Evolutionary conservation across 2,113 vertebrate species (phyloP), one percentile per base, ranked within the genome.

Genomic region (Saguinus imperator): DNA sequence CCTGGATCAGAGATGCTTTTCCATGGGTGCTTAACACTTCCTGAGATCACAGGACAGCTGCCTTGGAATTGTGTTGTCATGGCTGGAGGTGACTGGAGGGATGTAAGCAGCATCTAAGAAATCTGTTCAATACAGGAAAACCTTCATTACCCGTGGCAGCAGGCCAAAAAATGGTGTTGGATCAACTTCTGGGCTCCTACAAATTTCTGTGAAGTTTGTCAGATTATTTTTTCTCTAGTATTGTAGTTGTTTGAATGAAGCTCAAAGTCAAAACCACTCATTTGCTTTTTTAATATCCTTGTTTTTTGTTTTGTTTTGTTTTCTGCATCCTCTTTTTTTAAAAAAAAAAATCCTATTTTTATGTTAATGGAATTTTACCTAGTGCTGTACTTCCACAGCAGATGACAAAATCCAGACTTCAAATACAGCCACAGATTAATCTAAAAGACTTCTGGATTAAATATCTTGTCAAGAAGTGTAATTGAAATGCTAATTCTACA

Each of bases 371-470:
- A 79, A 89, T 94, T 96, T 82, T 91, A 90, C 68, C 89, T 66
- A 92, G 50, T 70, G 66, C 23, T 95, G 92, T 92, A 85, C 16
- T 90, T 92, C 18, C 29, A 86, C 4, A 87, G 23, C 27, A 79
- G 52, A 83, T 94, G 92, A 97, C 81, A 97, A 92, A 95, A 96
- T 82, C 85, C 97, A 97, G 96, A 86, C 40, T 58, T 91, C 91
- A 80, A 89, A 89, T 87, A 43, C 35, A 94, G 76, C 76, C 55
- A 45, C 89, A 94, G 86, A 92, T 95, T 92, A 97, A 66, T 90
- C 82, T 95, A 45, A n/a, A 92, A 92, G 86, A 82, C 8, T 96
- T 97, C 84, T 97, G 97, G 72, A 92, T 96, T 97, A 85, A 96
- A 89, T 94, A 90, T 66, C 81, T 52, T 96, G 92, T 96, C 92